Evolutionary conservation across 2,113 vertebrate genomes (phyloP).

Genomic region (Nipponia nippon): DNA sequence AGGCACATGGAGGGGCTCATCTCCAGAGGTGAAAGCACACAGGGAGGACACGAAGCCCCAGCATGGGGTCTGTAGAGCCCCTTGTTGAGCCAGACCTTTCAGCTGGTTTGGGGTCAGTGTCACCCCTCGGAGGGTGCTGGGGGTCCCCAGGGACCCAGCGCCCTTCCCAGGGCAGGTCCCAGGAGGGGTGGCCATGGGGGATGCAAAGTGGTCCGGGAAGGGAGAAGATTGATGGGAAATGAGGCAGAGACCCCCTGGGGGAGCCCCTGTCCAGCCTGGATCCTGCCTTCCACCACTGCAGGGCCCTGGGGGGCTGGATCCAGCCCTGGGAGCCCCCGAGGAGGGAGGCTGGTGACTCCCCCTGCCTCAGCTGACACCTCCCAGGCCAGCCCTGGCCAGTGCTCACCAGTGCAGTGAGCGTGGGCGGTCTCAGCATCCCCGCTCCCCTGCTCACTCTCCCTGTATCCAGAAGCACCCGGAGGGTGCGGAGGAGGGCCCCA

Average conservation of each 20-base stretch:
- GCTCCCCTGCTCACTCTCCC: not conserved
- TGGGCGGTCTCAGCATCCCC: not conserved
- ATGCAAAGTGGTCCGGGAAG: not conserved
- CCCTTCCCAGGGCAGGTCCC: not conserved
- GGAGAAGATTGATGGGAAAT: not conserved
- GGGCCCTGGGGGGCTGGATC: not conserved
- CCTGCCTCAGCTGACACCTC: not conserved
- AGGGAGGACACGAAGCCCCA: not conserved
- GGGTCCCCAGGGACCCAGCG: not conserved
- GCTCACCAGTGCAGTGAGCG: fast-evolving
- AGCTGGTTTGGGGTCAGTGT: not conserved
- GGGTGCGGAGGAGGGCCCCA: slow-evolving; percentile 1
- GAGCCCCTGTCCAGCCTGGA: not conserved
- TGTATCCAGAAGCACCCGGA: not conserved
- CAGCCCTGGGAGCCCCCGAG: not conserved
- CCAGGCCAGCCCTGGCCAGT: not conserved
- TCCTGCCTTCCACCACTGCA: not conserved
- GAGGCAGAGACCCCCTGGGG: fast-evolving
- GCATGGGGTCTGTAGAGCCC: not conserved
- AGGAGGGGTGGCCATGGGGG: not conserved
- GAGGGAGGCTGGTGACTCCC: not conserved
- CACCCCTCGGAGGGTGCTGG: not conserved
- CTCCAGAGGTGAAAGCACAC: not conserved
- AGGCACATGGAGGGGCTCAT: fast-evolving
- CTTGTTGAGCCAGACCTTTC: not conserved